Percentiles rank a stretch among this genome's conserved stretches.
These are phyloP conservation scores for Sinocyclocheilus grahami DNA, from an alignment of 2,113 vertebrate species.

Conservation along the genomic window DNA sequence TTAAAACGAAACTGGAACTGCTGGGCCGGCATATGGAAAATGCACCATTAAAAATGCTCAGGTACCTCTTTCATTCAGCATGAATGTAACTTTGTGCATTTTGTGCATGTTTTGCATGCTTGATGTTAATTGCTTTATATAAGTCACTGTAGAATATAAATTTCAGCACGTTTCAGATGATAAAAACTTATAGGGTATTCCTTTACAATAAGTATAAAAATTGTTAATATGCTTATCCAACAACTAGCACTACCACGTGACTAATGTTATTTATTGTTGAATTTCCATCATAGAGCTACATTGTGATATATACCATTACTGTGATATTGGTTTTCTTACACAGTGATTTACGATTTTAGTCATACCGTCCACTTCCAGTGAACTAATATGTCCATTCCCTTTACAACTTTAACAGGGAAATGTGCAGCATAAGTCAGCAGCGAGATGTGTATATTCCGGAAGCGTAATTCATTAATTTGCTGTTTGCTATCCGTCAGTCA, in stretches of 20 bases:
- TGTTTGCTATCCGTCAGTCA: conserved; percentile 55
- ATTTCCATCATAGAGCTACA: background rate
- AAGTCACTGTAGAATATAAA: background rate
- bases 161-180: background rate
- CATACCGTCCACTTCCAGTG: background rate
- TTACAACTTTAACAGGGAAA: conserved; percentile 14
- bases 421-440: conserved; percentile 43
- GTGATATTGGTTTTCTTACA: background rate
- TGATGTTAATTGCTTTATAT: background rate
- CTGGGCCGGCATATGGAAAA: no score
- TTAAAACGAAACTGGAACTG: background rate
- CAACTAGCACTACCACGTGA: background rate
- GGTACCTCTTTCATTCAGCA: no score
- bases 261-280: background rate
- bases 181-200: background rate
- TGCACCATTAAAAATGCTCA: no score
- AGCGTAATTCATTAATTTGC: conserved; percentile 63
- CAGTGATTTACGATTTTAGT: background rate
- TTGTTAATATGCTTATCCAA: no score
- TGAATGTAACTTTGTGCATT: background rate
- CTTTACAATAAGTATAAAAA: background rate
- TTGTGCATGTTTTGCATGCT: background rate
- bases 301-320: background rate
- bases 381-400: background rate
- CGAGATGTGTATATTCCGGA: conserved; percentile 55